Evolutionary conservation across 2,797 vertebrate species (phyloP), one percentile per base, ranked within the genome.

Genomic region (Coregonus ussuriensis): DNA sequence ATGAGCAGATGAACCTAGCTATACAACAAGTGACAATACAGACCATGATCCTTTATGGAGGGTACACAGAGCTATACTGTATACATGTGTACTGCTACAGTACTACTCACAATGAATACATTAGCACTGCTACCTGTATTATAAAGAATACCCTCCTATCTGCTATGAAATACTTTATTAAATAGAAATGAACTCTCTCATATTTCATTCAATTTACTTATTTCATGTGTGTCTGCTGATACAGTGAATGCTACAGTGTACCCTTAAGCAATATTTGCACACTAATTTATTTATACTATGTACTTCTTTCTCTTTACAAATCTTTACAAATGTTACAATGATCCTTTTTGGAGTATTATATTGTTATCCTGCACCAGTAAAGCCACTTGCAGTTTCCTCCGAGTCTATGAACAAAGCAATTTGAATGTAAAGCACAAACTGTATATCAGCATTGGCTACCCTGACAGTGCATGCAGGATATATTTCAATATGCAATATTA

Each of bases 1-100:
- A 83, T 91, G 93, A 90, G 93, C 91, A 92, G 91, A 88, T 91
- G 74, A 83, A 81, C 90, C 92, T 94, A 94, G 93, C 77, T 71
- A 67, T 84, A 81, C 72, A 91, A 87, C 88, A 75, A 75, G 79
- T 82, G 82, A 84, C 86, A 86, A 4, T 85, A 75, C 76, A 25
- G 74, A 75, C 73, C 81, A 83, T 87, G 84, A 89, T 89, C 84
- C 84, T 81, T 83, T 83, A 79, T 83, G 76, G 35, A 6, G 52
- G 41, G 73, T 7, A 6, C 41, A 76, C 54, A 76, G 77, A 72
- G 78, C 76, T 18, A 18, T 15, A n/a, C 25, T 33, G 21, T 21
- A 81, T 56, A 72, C 75, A 68, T 75, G 69, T 35, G 76, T 75
- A 31, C 66, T 82, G 37, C 76, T 84, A 56, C 73, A 29, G 9